A percentile compares a stretch with the other conserved stretches of the same genome.
Evolutionary conservation across 2,797 vertebrate species (phyloP).

Genomic region (Spheniscus humboldti): DNA sequence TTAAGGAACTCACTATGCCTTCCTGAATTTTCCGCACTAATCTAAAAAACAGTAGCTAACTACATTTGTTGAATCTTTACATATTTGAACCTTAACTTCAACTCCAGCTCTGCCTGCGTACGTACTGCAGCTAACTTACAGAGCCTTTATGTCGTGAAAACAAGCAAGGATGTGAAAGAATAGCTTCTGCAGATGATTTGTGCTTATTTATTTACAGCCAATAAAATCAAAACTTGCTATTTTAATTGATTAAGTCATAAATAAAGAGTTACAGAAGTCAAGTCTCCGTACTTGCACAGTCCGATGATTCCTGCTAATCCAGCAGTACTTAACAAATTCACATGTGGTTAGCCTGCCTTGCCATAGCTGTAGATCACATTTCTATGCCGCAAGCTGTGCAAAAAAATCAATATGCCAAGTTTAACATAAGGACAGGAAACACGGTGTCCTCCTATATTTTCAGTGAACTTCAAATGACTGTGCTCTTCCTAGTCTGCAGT

Average conservation of each 20-base stretch:
- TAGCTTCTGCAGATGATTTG: constrained; percentile 21
- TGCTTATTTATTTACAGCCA: constrained; percentile 17
- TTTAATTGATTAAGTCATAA: constrained; percentile 67
- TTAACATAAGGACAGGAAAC: constrained; percentile 67
- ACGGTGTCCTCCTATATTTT: constrained; percentile 55
- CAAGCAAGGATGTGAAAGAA: background rate
- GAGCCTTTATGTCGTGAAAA: background rate
- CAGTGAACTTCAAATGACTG: constrained; percentile 63
- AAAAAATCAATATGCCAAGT: constrained; percentile 67
- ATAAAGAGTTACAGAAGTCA: constrained; percentile 51
- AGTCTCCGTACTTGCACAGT: constrained; percentile 13
- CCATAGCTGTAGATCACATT: constrained; percentile 56
- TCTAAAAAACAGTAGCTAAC: background rate
- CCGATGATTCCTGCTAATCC: constrained; percentile 59
- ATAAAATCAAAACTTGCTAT: constrained; percentile 56
- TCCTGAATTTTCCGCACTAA: constrained; percentile 14
- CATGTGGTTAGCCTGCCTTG: constrained; percentile 58
- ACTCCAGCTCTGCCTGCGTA: background rate
- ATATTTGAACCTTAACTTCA: background rate
- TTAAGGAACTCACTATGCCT: background rate
- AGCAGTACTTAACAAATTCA: constrained; percentile 65
- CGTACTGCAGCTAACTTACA: background rate
- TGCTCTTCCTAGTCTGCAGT: constrained; percentile 22
- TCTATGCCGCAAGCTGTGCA: constrained; percentile 55
- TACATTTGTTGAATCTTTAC: background rate